Evolutionary conservation across 2,113 vertebrate genomes (phyloP), one percentile per base, ranked within the genome.

Genomic region (Rhynchomys soricoides): DNA sequence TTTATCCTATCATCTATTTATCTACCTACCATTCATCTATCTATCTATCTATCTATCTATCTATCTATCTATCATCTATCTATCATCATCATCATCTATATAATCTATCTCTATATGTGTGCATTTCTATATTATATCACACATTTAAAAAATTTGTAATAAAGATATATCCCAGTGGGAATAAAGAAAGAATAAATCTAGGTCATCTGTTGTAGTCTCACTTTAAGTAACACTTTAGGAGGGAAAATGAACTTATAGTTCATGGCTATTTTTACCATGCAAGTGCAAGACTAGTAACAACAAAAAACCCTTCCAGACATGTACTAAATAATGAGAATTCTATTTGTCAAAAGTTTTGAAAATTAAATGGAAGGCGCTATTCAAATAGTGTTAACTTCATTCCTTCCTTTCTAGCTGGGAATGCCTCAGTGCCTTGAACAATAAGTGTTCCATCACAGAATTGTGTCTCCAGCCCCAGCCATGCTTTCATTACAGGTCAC

Each of bases 101-200:
- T 48, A 78, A 34, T 50, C 26, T 82, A 40, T 82, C 37, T 82
- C 5, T 19, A 5, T 81, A 55, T 31, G 8, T 43, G 45, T n/a
- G 9, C 31, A 7, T 62, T 43, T 62, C n/a, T 85, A 45, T 62
- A 64, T 82, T 86, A 40, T 40, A 70, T 64, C 37, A 50, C 22
- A 16, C 2, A 86, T 77, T 64, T 70, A 93, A 52, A 10, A 68
- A 57, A 43, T n/a, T 43, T 92, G 48, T 7, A 7, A 5, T 48
- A 77, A n/a, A 82, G 73, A 79, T 57, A 86, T n/a, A 48, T 16
- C 7, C 17, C 24, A 37, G 11, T 75, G 17, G n/a, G 17, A 83
- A 85, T 26, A 52, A 7, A 90, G 34, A 92, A 70, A 12, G n/a
- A 85, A 92, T 34, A 90, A 88, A 89, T 87, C 21, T 57, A 89